phyloP scores from a whole-genome alignment of 2,888 invertebrate species.

The Temnothorax ravouxi region DNA sequence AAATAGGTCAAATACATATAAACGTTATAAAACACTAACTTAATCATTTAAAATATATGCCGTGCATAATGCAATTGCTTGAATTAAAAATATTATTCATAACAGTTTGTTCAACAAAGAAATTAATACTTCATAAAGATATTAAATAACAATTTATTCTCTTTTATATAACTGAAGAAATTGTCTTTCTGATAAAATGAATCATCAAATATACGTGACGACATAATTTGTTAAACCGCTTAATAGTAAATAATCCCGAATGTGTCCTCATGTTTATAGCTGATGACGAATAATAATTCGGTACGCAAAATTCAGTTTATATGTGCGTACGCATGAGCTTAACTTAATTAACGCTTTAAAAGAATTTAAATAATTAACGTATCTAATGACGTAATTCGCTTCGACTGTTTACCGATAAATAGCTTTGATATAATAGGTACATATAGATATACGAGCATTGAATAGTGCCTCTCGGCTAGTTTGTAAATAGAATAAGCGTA shows the following conservation, averaged over 20 bases:
- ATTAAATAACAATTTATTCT: background rate
- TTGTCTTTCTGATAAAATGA: background rate
- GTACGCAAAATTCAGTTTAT: conserved; percentile 7
- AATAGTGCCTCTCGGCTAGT: conserved; percentile 66
- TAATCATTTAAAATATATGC: background rate
- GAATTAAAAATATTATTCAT: background rate
- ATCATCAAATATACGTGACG: background rate
- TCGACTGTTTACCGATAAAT: conserved; percentile 14
- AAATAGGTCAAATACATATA: background rate
- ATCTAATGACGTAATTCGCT: background rate
- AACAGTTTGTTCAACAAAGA: background rate
- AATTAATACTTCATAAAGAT: background rate
- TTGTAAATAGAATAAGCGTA: conserved; percentile 51
- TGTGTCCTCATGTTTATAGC: conserved; percentile 4
- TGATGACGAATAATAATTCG: conserved; percentile 29
- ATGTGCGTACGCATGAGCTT: background rate
- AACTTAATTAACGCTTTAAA: conserved; percentile 25
- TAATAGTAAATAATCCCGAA: background rate
- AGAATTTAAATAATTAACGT: conserved; percentile 5
- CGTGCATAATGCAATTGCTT: background rate
- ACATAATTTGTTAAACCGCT: background rate
- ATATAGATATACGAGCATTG: conserved; percentile 30
- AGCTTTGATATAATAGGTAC: background rate
- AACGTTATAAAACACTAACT: background rate
- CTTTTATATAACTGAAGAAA: background rate